Conservation (phyloP, 1,140 invertebrate species). For the Andrena cerasifolii region DNA sequence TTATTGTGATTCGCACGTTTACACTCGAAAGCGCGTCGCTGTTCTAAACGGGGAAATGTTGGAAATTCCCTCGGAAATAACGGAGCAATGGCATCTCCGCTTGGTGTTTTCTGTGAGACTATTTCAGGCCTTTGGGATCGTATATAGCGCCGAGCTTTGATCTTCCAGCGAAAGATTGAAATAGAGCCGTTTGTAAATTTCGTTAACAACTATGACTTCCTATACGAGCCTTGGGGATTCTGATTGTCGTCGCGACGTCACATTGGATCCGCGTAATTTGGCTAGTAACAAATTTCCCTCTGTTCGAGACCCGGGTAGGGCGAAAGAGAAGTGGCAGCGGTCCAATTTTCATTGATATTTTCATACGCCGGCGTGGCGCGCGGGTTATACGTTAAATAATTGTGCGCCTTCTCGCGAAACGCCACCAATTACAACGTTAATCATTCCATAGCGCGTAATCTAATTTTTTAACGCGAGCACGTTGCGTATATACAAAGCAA, state of each 20-base stretch:
- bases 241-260: constrained; percentile 11
- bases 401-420: constrained; percentile 4
- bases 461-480: not conserved
- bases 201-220: not conserved
- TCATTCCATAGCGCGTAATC: constrained; percentile 9
- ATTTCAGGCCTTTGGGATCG: no score
- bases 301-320: not conserved
- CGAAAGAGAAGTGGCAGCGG: constrained; percentile 13
- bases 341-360: constrained; percentile 51
- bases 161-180: not conserved
- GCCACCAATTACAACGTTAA: constrained; percentile 6
- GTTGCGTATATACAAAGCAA: not conserved
- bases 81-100: no score
- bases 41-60: no score
- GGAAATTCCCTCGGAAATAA: not conserved
- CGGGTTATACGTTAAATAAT: constrained; percentile 19
- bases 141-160: not conserved
- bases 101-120: no score
- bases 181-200: constrained; percentile 5
- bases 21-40: no score
- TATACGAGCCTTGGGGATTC: not conserved
- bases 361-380: not conserved
- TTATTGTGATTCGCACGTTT: no score
- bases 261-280: constrained; percentile 34
- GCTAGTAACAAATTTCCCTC: constrained; percentile 23